Evolutionary conservation across 1,140 invertebrate species (phyloP), one percentile per base, ranked within the genome.

Genomic region (Microplitis demolitor): DNA sequence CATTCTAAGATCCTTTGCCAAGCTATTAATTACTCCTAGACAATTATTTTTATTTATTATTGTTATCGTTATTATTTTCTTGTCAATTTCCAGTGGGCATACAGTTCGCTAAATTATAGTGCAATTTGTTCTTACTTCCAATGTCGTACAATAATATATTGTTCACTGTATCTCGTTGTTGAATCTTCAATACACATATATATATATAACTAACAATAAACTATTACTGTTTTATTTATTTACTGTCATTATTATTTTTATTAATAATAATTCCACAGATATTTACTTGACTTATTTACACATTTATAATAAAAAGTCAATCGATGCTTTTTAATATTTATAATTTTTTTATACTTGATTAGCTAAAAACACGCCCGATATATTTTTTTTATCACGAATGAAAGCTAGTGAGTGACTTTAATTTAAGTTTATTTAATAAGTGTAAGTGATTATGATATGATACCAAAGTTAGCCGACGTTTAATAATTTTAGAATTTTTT

Each of bases 281-380:
- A 67, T 31, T 67, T 51, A 67, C 11, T 45, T 67, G 45, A 67
- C 31, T 67, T 67, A 67, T 67, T 67, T 67, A 67, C 66, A 67
- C 66, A 34, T 67, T 67, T 67, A 67, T 67, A 67, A 67, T 45
- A 67, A 50, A 24, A 45, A 45, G 39, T 45, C 39, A 45, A 45
- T 45, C 39, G 39, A 45, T 45, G 39, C 6, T 45, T 9, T 45
- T 9, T 45, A 45, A 24, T 24, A 24, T 24, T 67, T 13, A 16
- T n/a, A 54, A 33, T 11, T 13, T 33, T 33, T 35, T 11, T 11
- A 61, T 61, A 31, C 8, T 61, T 61, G 6, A 45, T 9, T 45
- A 45, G 39, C 39, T 45, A 45, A 45, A 45, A 45, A 45, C 39
- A 45, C 39, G 39, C 39, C 39, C 39, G 5, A 45, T 45, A 45